These are phyloP conservation scores for Origma solitaria DNA, from an alignment of 2,113 vertebrate species.

Conservation along the genomic window DNA sequence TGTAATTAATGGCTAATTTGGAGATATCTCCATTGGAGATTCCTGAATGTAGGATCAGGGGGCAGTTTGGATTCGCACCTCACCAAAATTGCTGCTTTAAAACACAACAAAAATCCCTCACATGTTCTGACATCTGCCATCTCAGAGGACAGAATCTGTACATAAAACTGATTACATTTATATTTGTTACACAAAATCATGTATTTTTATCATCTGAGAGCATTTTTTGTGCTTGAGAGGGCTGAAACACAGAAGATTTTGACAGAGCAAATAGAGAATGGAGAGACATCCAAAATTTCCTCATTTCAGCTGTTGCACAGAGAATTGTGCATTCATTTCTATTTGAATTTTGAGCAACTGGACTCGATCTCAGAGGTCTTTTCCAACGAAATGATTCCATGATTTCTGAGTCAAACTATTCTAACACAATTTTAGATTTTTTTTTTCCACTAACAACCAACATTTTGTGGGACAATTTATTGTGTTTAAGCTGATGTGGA, in stretches of 20 bases:
- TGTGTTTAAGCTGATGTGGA: not conserved
- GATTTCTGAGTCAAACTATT: not conserved
- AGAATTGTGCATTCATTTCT: not conserved
- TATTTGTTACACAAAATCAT: not conserved
- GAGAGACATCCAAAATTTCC: not conserved
- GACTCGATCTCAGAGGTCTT: not conserved
- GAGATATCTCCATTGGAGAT: not conserved
- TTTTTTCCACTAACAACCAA: not conserved
- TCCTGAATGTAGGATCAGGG: not conserved
- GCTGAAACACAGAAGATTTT: not conserved
- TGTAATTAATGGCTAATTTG: not conserved
- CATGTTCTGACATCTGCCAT: rapidly evolving
- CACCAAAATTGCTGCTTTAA: not conserved
- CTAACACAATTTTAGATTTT: not conserved
- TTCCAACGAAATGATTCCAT: not conserved
- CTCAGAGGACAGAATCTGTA: not conserved
- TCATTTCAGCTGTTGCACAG: not conserved
- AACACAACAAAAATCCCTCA: not conserved
- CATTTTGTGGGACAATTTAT: not conserved
- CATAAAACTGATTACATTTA: not conserved
- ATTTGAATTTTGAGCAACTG: not conserved
- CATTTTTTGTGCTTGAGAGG: not conserved
- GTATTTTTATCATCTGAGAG: not conserved
- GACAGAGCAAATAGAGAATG: not conserved
- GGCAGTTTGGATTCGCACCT: not conserved